phyloP scores from a whole-genome alignment of 2,113 vertebrate genomes.

The Crotalus helleri region DNA sequence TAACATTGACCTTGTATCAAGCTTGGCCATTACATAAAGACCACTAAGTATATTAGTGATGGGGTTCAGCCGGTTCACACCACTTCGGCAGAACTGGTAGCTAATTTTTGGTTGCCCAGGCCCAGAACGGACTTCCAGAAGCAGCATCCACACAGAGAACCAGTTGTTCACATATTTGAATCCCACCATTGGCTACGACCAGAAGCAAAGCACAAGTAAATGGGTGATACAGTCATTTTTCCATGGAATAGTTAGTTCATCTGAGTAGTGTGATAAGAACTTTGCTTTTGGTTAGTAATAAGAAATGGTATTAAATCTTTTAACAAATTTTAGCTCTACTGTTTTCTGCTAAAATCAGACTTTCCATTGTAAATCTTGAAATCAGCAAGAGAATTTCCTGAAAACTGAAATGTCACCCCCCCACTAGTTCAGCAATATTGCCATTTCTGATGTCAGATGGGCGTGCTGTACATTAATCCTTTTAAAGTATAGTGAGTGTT shows the following conservation, averaged over 20 bases:
- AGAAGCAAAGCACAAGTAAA: neutral
- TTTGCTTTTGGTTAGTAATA: neutral
- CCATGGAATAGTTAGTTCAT: neutral
- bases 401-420: neutral
- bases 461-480: neutral
- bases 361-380: neutral
- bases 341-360: neutral
- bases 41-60: neutral
- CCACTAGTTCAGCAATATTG: neutral
- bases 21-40: neutral
- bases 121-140: no score
- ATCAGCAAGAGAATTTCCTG: neutral
- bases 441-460: neutral
- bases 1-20: neutral
- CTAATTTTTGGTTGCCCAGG: no score
- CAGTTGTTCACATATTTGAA: no score
- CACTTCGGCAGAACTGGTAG: no score
- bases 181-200: neutral
- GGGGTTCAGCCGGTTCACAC: no score
- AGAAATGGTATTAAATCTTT: neutral
- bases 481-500: neutral
- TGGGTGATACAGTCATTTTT: neutral
- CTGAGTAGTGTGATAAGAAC: neutral
- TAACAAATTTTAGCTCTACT: neutral
- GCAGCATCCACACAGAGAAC: no score